Conservation (phyloP, 2,113 vertebrate genomes). For the Chascanopsetta lugubris region DNA sequence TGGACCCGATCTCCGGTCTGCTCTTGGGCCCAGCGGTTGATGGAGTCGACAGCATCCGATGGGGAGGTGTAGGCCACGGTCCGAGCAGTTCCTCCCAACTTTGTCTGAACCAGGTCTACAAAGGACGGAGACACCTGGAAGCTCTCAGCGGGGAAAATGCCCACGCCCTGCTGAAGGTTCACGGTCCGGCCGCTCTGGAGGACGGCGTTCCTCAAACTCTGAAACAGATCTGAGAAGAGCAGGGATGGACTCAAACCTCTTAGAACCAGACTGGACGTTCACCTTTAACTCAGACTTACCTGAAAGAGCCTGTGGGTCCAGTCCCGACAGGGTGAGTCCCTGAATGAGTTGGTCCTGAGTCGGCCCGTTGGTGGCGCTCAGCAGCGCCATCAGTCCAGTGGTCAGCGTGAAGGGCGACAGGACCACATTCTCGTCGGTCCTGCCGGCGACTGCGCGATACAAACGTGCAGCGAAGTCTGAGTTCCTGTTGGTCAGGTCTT, state of each 20-base stretch:
- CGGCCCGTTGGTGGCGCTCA: slow-evolving; percentile 72
- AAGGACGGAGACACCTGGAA: slow-evolving; percentile 76
- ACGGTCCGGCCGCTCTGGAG: slow-evolving; percentile 49
- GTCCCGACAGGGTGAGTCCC: slow-evolving; percentile 66
- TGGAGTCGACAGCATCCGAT: slow-evolving; percentile 64
- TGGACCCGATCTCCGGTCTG: slow-evolving; percentile 77
- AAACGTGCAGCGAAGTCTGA: slow-evolving; percentile 84
- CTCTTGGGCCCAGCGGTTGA: slow-evolving; percentile 81
- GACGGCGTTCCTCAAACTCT: slow-evolving; percentile 68
- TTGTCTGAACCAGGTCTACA: slow-evolving; percentile 78
- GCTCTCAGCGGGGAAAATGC: slow-evolving; percentile 78
- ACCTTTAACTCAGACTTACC: slow-evolving; percentile 30
- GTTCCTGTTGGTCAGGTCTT: slow-evolving; percentile 76
- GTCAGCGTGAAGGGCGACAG: slow-evolving; percentile 81
- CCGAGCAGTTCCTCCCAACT: slow-evolving; percentile 78
- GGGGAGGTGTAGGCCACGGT: slow-evolving; percentile 72
- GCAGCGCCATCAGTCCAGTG: slow-evolving; percentile 71
- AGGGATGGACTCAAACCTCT: not conserved
- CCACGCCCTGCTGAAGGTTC: slow-evolving; percentile 70
- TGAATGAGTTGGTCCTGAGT: slow-evolving; percentile 80
- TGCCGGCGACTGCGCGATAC: slow-evolving; percentile 83
- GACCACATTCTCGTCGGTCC: slow-evolving; percentile 84
- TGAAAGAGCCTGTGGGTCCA: slow-evolving; percentile 53
- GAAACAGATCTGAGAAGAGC: slow-evolving; percentile 74
- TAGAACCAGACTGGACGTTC: not conserved